Evolutionary conservation across 1,140 invertebrate genomes (phyloP), one percentile per base, ranked within the genome.

Genomic region (Andrena cerasifolii): DNA sequence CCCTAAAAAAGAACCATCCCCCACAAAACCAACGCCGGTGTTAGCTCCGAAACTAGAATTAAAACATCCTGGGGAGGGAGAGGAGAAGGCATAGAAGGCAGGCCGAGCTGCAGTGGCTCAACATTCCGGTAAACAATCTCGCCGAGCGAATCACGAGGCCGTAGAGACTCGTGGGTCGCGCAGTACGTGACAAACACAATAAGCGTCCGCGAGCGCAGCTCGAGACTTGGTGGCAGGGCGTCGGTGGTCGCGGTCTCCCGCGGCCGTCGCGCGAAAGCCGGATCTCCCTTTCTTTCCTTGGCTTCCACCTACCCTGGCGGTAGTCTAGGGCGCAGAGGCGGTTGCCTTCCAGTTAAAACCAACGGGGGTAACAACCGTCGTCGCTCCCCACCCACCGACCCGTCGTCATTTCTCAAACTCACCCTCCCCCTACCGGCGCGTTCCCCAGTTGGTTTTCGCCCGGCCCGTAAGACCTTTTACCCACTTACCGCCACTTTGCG

Each of bases 401-500:
- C 16, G 31, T 45, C 66, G 74, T 82, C 83, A 82, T 85, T 86
- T 83, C 77, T 80, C 83, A 83, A 82, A 74, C 56, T 26, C 45
- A 16, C 36, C 49, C n/a, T 45, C 40, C 76, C 16, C 26, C 14
- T 14, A 18, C 1, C 10, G 40, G 0, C 56, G 6, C n/a, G 24
- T n/a, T n/a, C n/a, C n/a, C n/a, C n/a, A n/a, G n/a, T n/a, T n/a
- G n/a, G n/a, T n/a, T n/a, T n/a, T n/a, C n/a, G n/a, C n/a, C n/a
- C n/a, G n/a, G n/a, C n/a, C n/a, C 63, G 67, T 78, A 79, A 86
- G 83, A 85, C 54, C 83, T 80, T 86, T 86, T 58, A 77, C 83
- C 83, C 83, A 85, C 83, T 85, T 86, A 80, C 83, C 72, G 63
- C 66, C 83, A 80, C 83, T 86, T 80, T 58, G 79, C 47, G 76